Base-by-base conservation (phyloP, 2,113 vertebrate genomes). In the Salvelinus alpinus region DNA sequence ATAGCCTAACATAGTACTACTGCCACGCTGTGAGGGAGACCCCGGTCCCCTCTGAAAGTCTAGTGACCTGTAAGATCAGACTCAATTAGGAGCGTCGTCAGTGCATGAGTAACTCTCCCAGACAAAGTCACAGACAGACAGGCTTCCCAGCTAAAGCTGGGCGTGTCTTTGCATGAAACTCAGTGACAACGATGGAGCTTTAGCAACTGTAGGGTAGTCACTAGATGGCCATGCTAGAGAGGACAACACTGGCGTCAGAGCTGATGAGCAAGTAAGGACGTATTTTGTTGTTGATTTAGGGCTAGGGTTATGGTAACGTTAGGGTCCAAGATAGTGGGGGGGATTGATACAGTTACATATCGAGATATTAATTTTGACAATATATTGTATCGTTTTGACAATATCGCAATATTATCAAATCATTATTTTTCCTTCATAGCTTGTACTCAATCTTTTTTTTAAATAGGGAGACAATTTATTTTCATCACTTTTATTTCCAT, bases 1-100 rank as follows among this genome's bases (percentile, higher is more conserved):
- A 67, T 22, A 18, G 14, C 51, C 51, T 4, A 18, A 18, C 13
- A 14, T 54, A 54, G 16, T 13, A 31, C 3, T 27, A 29, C 65
- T 18, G 65, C 3, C 16, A 38, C 18, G 1, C 29, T 67, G 65
- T 16, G 13, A 27, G 11, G 64, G 25, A 65, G 24, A 65, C 8
- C 84, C 74, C 38, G 20, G 38, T 54, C 51, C 51, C 51, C 57
- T 78, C 73, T 84, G 31, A 67, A 73, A 83, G 73, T 70, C 80
- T 83, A 86, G 70, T 92, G 90, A 91, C 87, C 90, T 87, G 88
- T 86, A 87, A 88, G 88, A 88, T 70, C 76, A 73, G 75, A 71
- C 77, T 86, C 71, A 82, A 82, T 89, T 82, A 84, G 70, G 65
- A 71, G 76, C 84, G 78, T 87, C 88, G 85, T 87, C 64, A 47